Evolutionary conservation across 2,888 invertebrate genomes (phyloP), one percentile per base, ranked within the genome.

Genomic region (Argyra leucocephala): DNA sequence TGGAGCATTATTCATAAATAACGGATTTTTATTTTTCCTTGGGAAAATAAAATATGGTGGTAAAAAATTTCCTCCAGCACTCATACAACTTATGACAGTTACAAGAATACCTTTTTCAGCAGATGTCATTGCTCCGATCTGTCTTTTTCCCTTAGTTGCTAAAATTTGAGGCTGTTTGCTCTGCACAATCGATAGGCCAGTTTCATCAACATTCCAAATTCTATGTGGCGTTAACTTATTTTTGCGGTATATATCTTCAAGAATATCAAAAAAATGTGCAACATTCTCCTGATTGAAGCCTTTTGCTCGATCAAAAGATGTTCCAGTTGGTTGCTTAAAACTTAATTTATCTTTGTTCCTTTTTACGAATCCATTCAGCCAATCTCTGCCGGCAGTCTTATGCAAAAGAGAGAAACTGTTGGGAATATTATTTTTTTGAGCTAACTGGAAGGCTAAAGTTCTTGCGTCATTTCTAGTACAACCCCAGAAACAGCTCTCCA

Each of bases 401-500:
- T 37, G 37, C 12, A 37, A 37, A 15, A 37, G 15, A 9, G 37
- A 37, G 15, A 37, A 37, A 37, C 37, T 37, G 12, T 37, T 37
- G 3, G 37, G 21, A 58, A 68, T 65, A 24, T 57, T 37, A 15
- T 68, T 68, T 66, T 61, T 58, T 64, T 68, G 65, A 63, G 65
- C 65, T 18, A n/a, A n/a, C 66, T 68, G 67, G 63, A 67, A 68
- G 61, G 69, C 67, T 60, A 67, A 62, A 31, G 66, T 65, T 36
- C 65, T 22, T 61, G 66, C 65, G 26, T 68, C 69, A 10, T 59
- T 62, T 22, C 66, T 23, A 63, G 67, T 67, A 22, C 66, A 61
- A 7, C 67, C 66, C 67, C 66, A 67, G 65, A 64, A 67, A 59
- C 67, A 22, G n/a, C n/a, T n/a, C n/a, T n/a, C n/a, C n/a, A n/a